phyloP scores from a whole-genome alignment of 2,113 vertebrate genomes.

The Henicopernis longicauda region DNA sequence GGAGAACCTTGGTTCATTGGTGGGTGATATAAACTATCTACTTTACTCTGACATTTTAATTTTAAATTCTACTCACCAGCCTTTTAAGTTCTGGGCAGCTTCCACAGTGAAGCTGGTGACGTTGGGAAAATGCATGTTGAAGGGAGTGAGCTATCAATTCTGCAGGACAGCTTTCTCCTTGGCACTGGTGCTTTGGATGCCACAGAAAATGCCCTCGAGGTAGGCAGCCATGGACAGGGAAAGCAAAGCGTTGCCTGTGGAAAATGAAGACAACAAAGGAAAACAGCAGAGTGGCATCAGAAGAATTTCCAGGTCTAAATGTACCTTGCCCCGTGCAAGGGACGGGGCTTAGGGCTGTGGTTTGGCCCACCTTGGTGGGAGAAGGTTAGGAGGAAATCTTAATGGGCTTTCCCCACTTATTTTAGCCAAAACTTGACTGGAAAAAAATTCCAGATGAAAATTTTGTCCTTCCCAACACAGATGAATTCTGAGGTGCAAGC shows the following conservation, averaged over 20 bases:
- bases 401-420: not conserved
- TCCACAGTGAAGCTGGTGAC: not conserved
- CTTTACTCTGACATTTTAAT: not conserved
- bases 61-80: not conserved
- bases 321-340: too few relatives aligned
- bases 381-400: not conserved
- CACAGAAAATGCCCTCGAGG: not conserved
- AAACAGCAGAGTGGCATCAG: not conserved
- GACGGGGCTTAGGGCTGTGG: fast-evolving
- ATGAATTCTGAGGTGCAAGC: not conserved
- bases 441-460: not conserved
- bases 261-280: not conserved
- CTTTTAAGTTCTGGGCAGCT: not conserved
- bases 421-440: not conserved
- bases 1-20: not conserved
- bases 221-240: not conserved
- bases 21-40: not conserved
- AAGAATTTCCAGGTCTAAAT: not conserved
- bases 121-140: not conserved
- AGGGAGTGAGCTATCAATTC: not conserved
- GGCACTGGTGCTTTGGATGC: not conserved
- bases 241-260: fast-evolving
- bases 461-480: not conserved
- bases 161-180: not conserved
- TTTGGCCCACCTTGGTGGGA: not conserved